phyloP scores from a whole-genome alignment of 2,888 invertebrate species.

The Athrips mouffetella region DNA sequence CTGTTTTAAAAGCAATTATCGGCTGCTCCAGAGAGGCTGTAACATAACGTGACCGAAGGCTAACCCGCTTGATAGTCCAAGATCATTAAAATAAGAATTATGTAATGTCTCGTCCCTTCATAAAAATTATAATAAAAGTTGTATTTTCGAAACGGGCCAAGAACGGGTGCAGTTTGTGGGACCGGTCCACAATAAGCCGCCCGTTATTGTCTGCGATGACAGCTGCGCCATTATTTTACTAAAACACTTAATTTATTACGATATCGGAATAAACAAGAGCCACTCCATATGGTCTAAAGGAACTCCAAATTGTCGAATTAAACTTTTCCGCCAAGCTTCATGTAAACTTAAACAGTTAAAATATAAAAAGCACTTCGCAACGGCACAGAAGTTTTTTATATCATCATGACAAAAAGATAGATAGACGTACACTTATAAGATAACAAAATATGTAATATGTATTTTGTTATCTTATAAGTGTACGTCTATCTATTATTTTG shows the following conservation, averaged over 20 bases:
- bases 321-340: neutral
- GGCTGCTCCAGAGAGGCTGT: neutral
- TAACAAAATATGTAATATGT: no score
- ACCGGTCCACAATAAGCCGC: constrained; percentile 15
- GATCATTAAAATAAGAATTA: constrained; percentile 13
- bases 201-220: constrained; percentile 18
- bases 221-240: constrained; percentile 19
- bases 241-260: constrained; percentile 15
- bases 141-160: constrained; percentile 4
- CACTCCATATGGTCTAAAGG: constrained; percentile 1
- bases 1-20: neutral
- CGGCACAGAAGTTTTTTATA: neutral
- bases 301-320: neutral
- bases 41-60: constrained; percentile 8
- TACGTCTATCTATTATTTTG: no score
- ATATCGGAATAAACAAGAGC: constrained; percentile 7
- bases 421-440: no score
- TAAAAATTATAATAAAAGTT: constrained; percentile 11
- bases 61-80: constrained; percentile 11
- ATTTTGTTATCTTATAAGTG: no score
- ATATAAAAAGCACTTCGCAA: no score
- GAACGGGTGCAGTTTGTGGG: constrained; percentile 13
- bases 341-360: neutral
- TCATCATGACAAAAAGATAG: neutral
- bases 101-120: constrained; percentile 10